Percentiles rank a stretch among this genome's conserved stretches.
Evolutionary conservation across 2,113 vertebrate species (phyloP).

Genomic region (Ginglymostoma cirratum): DNA sequence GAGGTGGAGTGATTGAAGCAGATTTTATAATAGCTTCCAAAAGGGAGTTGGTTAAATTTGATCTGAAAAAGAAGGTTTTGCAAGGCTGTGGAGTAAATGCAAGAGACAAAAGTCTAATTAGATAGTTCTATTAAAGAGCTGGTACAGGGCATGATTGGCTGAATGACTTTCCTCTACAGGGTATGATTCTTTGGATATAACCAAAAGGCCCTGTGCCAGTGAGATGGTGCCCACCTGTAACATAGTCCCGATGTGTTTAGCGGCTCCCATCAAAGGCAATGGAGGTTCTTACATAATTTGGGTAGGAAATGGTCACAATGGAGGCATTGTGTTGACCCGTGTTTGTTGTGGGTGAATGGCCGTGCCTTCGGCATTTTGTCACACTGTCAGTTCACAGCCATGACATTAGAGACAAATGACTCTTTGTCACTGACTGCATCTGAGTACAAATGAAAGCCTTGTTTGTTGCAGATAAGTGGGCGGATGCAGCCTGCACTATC

Average conservation of each 20-base stretch:
- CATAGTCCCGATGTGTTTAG: background rate
- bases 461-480: background rate
- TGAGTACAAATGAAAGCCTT: background rate
- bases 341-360: background rate
- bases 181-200: background rate
- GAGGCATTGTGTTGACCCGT: background rate
- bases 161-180: background rate
- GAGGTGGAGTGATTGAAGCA: background rate
- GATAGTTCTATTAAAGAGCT: background rate
- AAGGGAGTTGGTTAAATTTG: background rate
- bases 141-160: background rate
- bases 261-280: background rate
- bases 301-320: background rate
- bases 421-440: background rate
- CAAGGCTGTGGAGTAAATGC: background rate
- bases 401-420: background rate
- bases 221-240: background rate
- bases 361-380: background rate
- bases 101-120: background rate
- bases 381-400: background rate
- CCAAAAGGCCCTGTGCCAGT: background rate
- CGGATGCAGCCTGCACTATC: background rate
- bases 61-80: background rate
- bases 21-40: background rate
- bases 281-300: background rate